phyloP scores from a whole-genome alignment of 2,888 invertebrate species.

The Callinectes sapidus region DNA sequence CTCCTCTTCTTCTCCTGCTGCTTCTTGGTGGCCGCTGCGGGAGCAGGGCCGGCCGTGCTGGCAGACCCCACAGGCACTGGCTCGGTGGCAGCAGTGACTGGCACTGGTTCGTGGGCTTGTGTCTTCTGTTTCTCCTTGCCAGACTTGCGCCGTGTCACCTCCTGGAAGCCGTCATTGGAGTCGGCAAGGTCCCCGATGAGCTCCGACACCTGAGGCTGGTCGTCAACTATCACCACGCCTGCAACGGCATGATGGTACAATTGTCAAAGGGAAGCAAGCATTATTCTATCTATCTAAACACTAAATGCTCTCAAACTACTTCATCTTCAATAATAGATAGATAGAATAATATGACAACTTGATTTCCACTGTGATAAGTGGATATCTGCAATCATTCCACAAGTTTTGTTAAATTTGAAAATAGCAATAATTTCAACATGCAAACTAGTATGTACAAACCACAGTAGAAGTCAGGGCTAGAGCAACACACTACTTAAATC shows the following conservation, averaged over 20 bases:
- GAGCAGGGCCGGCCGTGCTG: slow-evolving; percentile 74
- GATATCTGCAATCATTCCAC: not conserved
- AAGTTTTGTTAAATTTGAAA: not conserved
- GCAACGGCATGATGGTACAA: not conserved
- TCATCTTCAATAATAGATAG: not conserved
- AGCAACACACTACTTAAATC: not conserved
- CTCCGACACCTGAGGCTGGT: slow-evolving; percentile 77
- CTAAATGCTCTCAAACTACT: not conserved
- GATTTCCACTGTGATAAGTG: not conserved
- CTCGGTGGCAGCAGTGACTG: slow-evolving; percentile 76
- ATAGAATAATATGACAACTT: not conserved
- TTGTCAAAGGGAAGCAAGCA: not conserved
- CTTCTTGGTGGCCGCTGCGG: slow-evolving; percentile 74
- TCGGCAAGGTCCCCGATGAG: slow-evolving; percentile 74
- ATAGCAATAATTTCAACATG: slow-evolving; percentile 4
- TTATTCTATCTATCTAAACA: not conserved
- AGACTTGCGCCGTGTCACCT: slow-evolving; percentile 88
- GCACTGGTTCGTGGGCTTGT: slow-evolving; percentile 43
- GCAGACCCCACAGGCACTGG: slow-evolving; percentile 73
- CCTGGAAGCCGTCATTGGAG: slow-evolving; percentile 83
- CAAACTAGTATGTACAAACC: not conserved
- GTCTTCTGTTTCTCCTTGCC: slow-evolving; percentile 78
- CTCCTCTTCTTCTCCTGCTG: slow-evolving; percentile 65
- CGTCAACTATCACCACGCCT: slow-evolving; percentile 78
- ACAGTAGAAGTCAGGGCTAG: slow-evolving; percentile 5